Evolutionary conservation across 1,140 invertebrate genomes (phyloP).

Genomic region (Solen grandis): DNA sequence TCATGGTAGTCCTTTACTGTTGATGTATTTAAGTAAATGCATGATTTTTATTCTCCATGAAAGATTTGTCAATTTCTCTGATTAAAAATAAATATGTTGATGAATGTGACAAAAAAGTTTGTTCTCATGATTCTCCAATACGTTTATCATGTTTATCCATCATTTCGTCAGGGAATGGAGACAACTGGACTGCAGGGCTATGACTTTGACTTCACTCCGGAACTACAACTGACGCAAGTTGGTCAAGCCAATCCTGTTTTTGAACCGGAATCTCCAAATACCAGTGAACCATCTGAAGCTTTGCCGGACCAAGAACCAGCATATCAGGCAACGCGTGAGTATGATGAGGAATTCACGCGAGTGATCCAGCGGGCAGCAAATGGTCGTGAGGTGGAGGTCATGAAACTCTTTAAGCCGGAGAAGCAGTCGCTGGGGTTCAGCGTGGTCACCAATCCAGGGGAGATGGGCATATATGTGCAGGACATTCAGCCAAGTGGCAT

Average conservation of each 20-base stretch:
- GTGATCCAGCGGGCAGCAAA: slow-evolving; percentile 84
- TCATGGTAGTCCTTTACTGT: too few species aligned
- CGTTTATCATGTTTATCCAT: background rate
- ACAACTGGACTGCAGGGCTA: slow-evolving; percentile 23
- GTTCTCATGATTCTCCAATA: background rate
- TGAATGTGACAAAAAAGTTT: background rate
- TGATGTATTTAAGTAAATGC: too few species aligned
- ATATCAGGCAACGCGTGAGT: slow-evolving; percentile 58
- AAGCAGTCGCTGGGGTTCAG: slow-evolving; percentile 89
- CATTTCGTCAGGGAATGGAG: too few species aligned
- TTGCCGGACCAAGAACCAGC: background rate
- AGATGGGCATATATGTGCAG: slow-evolving; percentile 89
- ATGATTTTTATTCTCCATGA: too few species aligned
- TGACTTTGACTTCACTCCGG: slow-evolving; percentile 34
- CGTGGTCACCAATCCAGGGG: slow-evolving; percentile 87
- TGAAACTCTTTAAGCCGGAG: slow-evolving; percentile 87
- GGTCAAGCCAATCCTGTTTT: slow-evolving; percentile 32
- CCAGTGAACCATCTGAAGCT: background rate
- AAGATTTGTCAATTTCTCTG: too few species aligned
- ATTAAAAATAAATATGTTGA: too few species aligned
- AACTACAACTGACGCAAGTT: slow-evolving; percentile 23
- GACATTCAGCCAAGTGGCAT: slow-evolving; percentile 89
- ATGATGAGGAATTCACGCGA: slow-evolving; percentile 83
- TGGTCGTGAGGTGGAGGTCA: slow-evolving; percentile 84
- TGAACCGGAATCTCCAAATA: slow-evolving; percentile 27